Base-by-base conservation (phyloP, 2,888 invertebrate genomes). In the Chirona hameri region DNA sequence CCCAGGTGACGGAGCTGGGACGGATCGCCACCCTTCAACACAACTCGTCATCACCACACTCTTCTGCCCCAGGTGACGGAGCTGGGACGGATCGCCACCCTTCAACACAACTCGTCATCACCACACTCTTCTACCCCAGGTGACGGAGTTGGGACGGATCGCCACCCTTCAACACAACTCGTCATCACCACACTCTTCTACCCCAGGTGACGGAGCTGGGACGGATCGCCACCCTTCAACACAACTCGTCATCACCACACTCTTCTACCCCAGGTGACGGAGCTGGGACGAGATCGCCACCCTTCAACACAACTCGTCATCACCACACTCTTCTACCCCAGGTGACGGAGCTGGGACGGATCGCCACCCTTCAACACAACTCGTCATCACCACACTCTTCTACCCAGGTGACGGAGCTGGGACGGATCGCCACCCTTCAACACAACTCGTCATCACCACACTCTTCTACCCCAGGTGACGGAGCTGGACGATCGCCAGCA, bases 401-500 rank as follows among this genome's bases (percentile, higher is more conserved):
- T 39, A 0, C n/a, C 0, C 94, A 94, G 87, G 90, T 88, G 15
- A 86, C 85, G n/a, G 85, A 86, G 69, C 82, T 86, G 24, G 99
- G n/a, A n/a, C n/a, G n/a, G n/a, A n/a, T n/a, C n/a, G n/a, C 39
- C 39, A 39, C 39, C 39, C 39, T 39, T 39, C 39, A 39, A 39
- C 39, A 39, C 39, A 39, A 39, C 39, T 39, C 4, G 4, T 39
- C 39, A 39, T 39, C 39, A 39, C 39, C 39, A 5, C 2, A 39
- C 39, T 39, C 4, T 39, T 39, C 39, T 39, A 0, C 65, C n/a
- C 0, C 94, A 94, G 87, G 90, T 88, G 15, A 86, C 85, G n/a
- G 85, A 86, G 69, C 82, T 86, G 24, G 99, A 0, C 92, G 99
- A 99, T 99, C 87, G 96, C 99, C 7, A 98, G 98, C 98, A 99